These are phyloP conservation scores for Zoanthus solanderi DNA, from an alignment of 92 coral and sea anemone species.

Conservation along the genomic window DNA sequence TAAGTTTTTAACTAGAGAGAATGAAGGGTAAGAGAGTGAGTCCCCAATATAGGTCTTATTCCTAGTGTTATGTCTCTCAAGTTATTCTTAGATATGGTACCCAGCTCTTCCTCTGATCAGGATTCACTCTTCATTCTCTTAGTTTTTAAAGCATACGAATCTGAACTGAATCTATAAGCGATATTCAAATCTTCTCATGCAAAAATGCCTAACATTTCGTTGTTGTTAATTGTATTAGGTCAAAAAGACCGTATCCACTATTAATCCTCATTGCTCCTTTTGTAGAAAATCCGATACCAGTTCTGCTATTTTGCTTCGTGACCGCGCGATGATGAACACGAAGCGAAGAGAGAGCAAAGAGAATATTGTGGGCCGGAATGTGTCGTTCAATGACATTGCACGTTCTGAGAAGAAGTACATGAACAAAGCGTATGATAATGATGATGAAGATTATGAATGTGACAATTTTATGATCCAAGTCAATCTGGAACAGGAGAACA, in stretches of 20 bases:
- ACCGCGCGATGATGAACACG: slow-evolving; percentile 73
- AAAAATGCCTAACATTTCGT: too few relatives aligned
- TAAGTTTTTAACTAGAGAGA: too few relatives aligned
- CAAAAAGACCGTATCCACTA: not conserved
- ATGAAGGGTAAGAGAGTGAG: too few relatives aligned
- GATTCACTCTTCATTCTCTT: too few relatives aligned
- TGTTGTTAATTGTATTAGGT: too few relatives aligned
- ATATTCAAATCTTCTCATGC: too few relatives aligned
- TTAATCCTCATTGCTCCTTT: not conserved
- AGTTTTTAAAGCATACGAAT: too few relatives aligned
- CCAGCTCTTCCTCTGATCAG: too few relatives aligned
- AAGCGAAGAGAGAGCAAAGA: slow-evolving; percentile 71
- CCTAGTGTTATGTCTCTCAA: too few relatives aligned
- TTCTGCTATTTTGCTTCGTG: slow-evolving; percentile 42
- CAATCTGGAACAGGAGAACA: slow-evolving; percentile 50
- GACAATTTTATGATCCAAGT: slow-evolving; percentile 91
- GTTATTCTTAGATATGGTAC: too few relatives aligned
- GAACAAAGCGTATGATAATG: slow-evolving; percentile 72
- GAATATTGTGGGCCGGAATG: slow-evolving; percentile 64
- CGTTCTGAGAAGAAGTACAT: slow-evolving; percentile 86
- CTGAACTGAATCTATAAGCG: too few relatives aligned
- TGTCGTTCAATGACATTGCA: slow-evolving; percentile 70
- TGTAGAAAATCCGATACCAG: slow-evolving; percentile 29
- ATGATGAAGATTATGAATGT: slow-evolving; percentile 75
- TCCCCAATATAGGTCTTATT: too few relatives aligned